Percentiles rank a stretch among this genome's conserved stretches.
These are phyloP conservation scores for Sinonovacula constricta DNA, from an alignment of 1,140 invertebrate species.

Conservation along the genomic window DNA sequence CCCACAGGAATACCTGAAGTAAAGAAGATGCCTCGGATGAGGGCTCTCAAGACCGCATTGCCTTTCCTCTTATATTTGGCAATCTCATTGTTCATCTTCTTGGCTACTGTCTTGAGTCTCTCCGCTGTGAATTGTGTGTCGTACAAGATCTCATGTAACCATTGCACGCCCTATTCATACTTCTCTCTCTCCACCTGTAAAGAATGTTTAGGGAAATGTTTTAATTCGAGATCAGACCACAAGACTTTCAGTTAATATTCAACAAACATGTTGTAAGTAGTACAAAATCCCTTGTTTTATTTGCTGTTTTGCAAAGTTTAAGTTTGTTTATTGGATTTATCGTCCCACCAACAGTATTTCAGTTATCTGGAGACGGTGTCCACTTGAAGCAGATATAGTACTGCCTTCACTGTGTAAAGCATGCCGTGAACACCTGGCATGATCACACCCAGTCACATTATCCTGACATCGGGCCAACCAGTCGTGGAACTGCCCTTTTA, in stretches of 20 bases:
- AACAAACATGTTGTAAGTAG: not conserved
- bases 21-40: conserved; percentile 83
- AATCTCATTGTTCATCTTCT: conserved; percentile 86
- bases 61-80: conserved; percentile 85
- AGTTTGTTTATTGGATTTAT: no score
- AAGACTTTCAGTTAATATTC: not conserved
- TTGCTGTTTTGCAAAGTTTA: no score
- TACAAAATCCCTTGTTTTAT: not conserved
- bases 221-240: not conserved
- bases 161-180: conserved; percentile 87
- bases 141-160: conserved; percentile 88
- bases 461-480: no score
- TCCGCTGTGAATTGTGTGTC: conserved; percentile 85
- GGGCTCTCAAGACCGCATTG: conserved; percentile 81
- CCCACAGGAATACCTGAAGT: no score
- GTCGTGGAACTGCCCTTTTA: no score
- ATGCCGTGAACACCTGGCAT: no score
- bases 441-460: no score
- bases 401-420: no score
- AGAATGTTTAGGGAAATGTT: no score
- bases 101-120: conserved; percentile 86
- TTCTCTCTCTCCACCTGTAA: conserved; percentile 86
- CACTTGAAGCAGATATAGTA: no score
- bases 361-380: no score
- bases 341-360: no score